phyloP scores from a whole-genome alignment of 2,888 invertebrate species.

The Philereme vetulata region DNA sequence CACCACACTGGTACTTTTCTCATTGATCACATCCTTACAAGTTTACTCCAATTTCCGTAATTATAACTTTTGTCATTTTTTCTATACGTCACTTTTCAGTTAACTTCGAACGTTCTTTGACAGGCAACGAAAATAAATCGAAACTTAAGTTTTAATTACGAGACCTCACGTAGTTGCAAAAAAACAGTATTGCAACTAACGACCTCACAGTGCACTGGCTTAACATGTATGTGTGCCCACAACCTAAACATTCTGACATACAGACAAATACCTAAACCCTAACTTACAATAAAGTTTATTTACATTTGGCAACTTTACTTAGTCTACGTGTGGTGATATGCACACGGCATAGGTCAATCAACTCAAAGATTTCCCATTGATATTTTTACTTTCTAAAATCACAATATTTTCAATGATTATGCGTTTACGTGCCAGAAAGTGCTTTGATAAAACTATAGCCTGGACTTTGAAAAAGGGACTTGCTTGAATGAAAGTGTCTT shows the following conservation, averaged over 20 bases:
- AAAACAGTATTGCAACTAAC: not conserved
- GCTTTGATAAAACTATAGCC: conserved; percentile 18
- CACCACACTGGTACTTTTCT: no score
- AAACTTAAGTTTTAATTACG: no score
- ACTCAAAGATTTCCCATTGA: conserved; percentile 65
- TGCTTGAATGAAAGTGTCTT: conserved; percentile 8
- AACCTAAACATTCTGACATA: conserved; percentile 61
- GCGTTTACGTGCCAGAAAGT: conserved; percentile 37
- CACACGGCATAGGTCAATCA: conserved; percentile 70
- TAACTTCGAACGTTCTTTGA: no score
- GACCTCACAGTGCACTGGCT: conserved; percentile 20
- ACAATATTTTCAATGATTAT: conserved; percentile 71
- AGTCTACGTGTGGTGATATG: conserved; percentile 80
- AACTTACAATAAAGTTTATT: conserved; percentile 53
- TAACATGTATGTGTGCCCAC: conserved; percentile 54
- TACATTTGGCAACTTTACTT: conserved; percentile 81
- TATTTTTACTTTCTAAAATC: conserved; percentile 70
- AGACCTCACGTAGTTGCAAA: no score
- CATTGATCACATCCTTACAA: no score
- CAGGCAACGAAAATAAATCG: no score
- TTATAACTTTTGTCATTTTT: no score
- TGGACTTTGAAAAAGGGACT: conserved; percentile 13
- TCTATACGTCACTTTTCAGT: no score
- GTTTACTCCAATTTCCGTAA: no score
- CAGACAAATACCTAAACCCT: conserved; percentile 52